Evolutionary conservation across 2,797 vertebrate genomes (phyloP).

Genomic region (Microctenopoma lineatum): DNA sequence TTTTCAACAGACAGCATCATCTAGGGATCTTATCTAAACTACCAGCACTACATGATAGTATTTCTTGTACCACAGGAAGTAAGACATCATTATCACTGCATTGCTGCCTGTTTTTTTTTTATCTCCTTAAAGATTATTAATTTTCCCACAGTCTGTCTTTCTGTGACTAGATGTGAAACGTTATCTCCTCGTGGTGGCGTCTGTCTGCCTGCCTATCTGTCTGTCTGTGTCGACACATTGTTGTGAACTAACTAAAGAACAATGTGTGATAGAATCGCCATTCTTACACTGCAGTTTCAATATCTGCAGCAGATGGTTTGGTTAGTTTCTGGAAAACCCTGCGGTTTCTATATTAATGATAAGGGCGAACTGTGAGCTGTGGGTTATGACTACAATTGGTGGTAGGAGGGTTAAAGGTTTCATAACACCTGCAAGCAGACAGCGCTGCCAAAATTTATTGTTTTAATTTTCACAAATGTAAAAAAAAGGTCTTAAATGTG

Average conservation of each 20-base stretch:
- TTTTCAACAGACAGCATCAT: slow-evolving; percentile 13
- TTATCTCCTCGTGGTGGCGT: slow-evolving; percentile 65
- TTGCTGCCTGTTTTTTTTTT: slow-evolving; percentile 18
- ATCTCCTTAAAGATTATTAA: slow-evolving; percentile 49
- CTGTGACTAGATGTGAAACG: slow-evolving; percentile 25
- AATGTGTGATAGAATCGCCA: slow-evolving; percentile 43
- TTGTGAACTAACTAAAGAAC: slow-evolving; percentile 56
- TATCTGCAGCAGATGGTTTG: slow-evolving; percentile 39
- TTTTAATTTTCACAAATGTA: not conserved
- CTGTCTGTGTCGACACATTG: slow-evolving; percentile 36
- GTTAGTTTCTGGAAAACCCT: slow-evolving; percentile 23
- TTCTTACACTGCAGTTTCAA: slow-evolving; percentile 17
- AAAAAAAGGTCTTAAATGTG: not conserved
- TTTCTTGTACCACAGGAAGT: slow-evolving; percentile 38
- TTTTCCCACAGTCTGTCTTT: slow-evolving; percentile 59
- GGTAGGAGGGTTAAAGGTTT: slow-evolving; percentile 6
- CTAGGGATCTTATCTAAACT: slow-evolving; percentile 34
- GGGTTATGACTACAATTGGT: not conserved
- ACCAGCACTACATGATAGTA: slow-evolving; percentile 24
- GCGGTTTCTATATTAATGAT: slow-evolving; percentile 10
- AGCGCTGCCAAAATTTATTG: not conserved
- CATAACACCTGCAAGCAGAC: too few relatives aligned
- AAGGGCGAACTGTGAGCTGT: not conserved
- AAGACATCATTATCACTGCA: slow-evolving; percentile 27
- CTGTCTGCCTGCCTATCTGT: slow-evolving; percentile 48